Evolutionary conservation across 2,888 invertebrate species (phyloP).

Genomic region (Hybos culiciformis): DNA sequence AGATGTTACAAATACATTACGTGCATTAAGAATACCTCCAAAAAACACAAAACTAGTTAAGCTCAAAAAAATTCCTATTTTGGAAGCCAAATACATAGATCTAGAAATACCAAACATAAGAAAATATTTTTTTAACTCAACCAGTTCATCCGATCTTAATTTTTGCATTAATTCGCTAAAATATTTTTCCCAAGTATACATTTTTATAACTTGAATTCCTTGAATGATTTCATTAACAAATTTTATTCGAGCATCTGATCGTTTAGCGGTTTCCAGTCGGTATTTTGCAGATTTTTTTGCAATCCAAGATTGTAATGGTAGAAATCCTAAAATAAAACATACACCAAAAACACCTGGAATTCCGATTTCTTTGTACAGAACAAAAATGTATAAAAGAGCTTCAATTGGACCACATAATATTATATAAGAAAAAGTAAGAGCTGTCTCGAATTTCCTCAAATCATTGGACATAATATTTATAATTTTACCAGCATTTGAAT

Average conservation of each 20-base stretch:
- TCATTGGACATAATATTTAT: constrained; percentile 94
- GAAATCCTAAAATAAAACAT: constrained; percentile 53
- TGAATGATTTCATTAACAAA: constrained; percentile 81
- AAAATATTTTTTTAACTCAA: constrained; percentile 49
- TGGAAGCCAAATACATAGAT: constrained; percentile 63
- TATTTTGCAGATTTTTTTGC: constrained; percentile 53
- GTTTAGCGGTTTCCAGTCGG: constrained; percentile 54
- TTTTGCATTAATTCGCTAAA: constrained; percentile 59
- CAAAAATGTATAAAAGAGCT: constrained; percentile 35
- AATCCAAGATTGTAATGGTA: constrained; percentile 59
- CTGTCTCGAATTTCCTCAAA: constrained; percentile 83
- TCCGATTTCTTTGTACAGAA: constrained; percentile 47
- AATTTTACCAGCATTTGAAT: constrained; percentile 64
- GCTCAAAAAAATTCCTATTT: constrained; percentile 62
- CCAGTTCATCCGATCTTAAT: constrained; percentile 59
- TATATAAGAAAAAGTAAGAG: constrained; percentile 77
- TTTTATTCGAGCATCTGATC: constrained; percentile 73
- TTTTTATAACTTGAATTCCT: constrained; percentile 74
- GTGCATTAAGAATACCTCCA: constrained; percentile 54
- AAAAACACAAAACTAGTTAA: constrained; percentile 53
- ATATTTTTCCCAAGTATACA: constrained; percentile 79
- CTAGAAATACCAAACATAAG: constrained; percentile 54
- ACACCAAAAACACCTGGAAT: constrained; percentile 57
- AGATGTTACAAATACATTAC: constrained; percentile 64
- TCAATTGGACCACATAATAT: constrained; percentile 79